Percentiles rank a stretch among this genome's conserved stretches.
Evolutionary conservation across 2,113 vertebrate genomes (phyloP).

Genomic region (Prunella himalayana): DNA sequence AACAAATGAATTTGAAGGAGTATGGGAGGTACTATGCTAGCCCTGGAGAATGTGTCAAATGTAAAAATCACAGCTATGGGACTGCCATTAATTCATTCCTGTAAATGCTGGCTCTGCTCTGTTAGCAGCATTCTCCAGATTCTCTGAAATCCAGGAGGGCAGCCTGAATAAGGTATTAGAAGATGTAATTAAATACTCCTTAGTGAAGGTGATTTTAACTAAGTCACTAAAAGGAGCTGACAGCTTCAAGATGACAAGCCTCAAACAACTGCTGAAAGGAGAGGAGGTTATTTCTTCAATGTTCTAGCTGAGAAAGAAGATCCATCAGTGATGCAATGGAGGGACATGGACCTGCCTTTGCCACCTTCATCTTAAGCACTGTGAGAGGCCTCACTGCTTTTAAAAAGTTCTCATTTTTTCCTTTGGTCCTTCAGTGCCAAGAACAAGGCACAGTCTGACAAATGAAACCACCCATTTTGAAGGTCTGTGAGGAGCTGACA

Average conservation of each 20-base stretch:
- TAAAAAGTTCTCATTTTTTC: background rate
- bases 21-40: background rate
- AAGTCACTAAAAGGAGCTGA: background rate
- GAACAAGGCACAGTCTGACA: background rate
- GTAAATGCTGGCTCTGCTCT: background rate
- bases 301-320: background rate
- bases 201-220: background rate
- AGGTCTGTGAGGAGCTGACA: background rate
- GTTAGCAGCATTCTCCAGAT: background rate
- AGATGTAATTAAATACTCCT: background rate
- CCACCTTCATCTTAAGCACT: background rate
- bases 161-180: background rate
- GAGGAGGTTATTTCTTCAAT: background rate
- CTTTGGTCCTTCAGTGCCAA: background rate
- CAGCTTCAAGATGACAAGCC: background rate
- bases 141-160: background rate
- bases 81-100: conserved; percentile 7
- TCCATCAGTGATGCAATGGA: background rate
- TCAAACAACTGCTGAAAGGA: background rate
- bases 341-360: background rate
- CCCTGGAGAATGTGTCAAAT: background rate
- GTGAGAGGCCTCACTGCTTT: background rate
- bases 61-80: background rate
- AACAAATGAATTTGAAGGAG: conserved; percentile 32
- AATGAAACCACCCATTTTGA: background rate